Base-by-base conservation (phyloP, 2,888 invertebrate genomes). In the Eristalis tenax region DNA sequence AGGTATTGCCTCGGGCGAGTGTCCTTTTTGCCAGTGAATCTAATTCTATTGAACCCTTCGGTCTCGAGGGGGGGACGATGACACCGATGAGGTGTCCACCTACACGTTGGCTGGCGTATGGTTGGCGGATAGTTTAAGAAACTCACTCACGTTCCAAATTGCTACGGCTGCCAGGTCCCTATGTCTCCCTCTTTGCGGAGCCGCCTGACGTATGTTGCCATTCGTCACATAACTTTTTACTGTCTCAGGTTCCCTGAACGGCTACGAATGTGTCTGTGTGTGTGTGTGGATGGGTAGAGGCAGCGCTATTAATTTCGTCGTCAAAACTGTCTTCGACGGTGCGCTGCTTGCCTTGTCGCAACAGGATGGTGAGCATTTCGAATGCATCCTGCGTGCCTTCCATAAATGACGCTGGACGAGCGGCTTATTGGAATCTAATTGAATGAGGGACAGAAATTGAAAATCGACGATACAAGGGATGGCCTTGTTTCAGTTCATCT, bases 181-280 rank as follows among this genome's bases (percentile, higher is more conserved):
- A 1, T 40, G 10, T 40, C 13, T 11, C 38, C 13, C 43, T 43
- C 4, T 43, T 15, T 50, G 50, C 50, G 50, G 18, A 50, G 50
- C 18, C 50, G 18, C 50, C 64, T 65, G 65, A 40, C 57, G 18
- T 56, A 35, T 63, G 35, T 32, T 77, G 68, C 32, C 69, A 77
- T 77, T 78, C 77, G 64, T 78, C 70, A 64, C 70, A 78, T 64
- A 70, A 68, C 61, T 77, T 77, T 77, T 77, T 68, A 77, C 63
- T 77, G 23, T 50, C 61, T 26, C 43, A 50, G 61, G 18, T 66
- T 59, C 28, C 32, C 10, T 18, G 61, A 15, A 18, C 18, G 43
- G 22, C 59, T 23, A 22, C 40, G 57, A 8, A 18, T 69, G 23
- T 38, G 38, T 57, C 18, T 6, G 26, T 26, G 1, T 32, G 32